Conservation (phyloP, 1,140 invertebrate genomes). For the Himalopsyche phryganea region DNA sequence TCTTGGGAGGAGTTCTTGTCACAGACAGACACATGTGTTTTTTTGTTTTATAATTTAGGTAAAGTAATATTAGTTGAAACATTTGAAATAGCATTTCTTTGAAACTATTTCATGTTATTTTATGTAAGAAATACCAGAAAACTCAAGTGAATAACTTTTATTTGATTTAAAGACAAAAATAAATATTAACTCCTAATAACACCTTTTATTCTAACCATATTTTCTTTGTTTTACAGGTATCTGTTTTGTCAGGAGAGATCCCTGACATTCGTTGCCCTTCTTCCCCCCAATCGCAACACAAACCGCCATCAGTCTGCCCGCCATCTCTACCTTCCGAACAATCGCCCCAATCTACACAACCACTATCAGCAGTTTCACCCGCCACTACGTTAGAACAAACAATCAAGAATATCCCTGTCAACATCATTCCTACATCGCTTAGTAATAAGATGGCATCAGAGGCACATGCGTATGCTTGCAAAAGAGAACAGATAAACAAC, state of each 20-base stretch:
- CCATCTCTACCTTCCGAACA: neutral
- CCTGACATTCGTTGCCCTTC: neutral
- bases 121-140: no score
- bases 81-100: no score
- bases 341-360: no score
- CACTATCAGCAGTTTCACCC: neutral
- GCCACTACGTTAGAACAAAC: conserved; percentile 2
- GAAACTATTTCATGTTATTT: no score
- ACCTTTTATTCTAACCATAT: neutral
- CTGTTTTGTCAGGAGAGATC: conserved; percentile 42
- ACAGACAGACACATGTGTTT: no score
- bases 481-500: conserved; percentile 20
- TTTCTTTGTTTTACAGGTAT: conserved; percentile 40
- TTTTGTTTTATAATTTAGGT: no score
- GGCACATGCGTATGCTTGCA: conserved; percentile 23
- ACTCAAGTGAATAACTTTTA: no score
- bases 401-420: conserved; percentile 32
- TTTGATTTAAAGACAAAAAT: no score
- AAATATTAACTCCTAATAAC: no score
- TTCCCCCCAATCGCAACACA: neutral
- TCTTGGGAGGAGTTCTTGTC: no score
- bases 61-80: no score
- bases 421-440: conserved; percentile 29
- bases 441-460: conserved; percentile 30
- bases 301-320: neutral